Evolutionary conservation across 2,113 vertebrate genomes (phyloP).

Genomic region (Willisornis vidua): DNA sequence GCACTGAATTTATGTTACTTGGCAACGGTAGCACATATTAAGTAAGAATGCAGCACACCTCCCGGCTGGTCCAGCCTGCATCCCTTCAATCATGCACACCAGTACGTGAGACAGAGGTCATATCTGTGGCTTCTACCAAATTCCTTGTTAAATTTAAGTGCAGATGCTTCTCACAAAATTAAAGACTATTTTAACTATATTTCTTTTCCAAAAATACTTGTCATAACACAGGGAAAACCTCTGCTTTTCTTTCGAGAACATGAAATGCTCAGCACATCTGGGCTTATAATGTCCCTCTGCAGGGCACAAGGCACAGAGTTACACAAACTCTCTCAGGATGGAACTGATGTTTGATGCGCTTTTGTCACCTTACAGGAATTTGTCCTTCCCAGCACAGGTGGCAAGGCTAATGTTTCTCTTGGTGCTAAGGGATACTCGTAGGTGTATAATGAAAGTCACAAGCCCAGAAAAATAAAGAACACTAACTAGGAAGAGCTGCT

Average conservation of each 20-base stretch:
- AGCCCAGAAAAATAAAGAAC: background rate
- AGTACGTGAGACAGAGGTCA: background rate
- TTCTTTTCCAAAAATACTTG: background rate
- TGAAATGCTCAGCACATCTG: background rate
- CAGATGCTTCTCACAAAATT: background rate
- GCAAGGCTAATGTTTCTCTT: background rate
- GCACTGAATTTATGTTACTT: slow-evolving; percentile 33
- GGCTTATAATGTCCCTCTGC: background rate
- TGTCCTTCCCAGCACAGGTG: background rate
- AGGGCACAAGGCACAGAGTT: background rate
- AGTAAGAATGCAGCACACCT: background rate
- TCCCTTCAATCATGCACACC: background rate
- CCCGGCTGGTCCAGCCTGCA: background rate
- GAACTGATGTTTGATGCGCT: background rate
- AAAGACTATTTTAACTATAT: background rate
- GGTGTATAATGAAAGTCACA: background rate
- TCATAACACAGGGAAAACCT: background rate
- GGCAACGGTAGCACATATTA: background rate
- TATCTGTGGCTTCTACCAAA: background rate
- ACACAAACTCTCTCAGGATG: background rate
- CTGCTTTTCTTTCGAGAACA: background rate
- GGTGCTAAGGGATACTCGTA: background rate
- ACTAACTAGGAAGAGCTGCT: background rate
- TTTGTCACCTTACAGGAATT: background rate
- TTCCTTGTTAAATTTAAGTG: background rate